Percentiles rank a stretch among this genome's conserved stretches.
Conservation (phyloP, 1,140 invertebrate genomes). For the Rhopalosiphum padi region DNA sequence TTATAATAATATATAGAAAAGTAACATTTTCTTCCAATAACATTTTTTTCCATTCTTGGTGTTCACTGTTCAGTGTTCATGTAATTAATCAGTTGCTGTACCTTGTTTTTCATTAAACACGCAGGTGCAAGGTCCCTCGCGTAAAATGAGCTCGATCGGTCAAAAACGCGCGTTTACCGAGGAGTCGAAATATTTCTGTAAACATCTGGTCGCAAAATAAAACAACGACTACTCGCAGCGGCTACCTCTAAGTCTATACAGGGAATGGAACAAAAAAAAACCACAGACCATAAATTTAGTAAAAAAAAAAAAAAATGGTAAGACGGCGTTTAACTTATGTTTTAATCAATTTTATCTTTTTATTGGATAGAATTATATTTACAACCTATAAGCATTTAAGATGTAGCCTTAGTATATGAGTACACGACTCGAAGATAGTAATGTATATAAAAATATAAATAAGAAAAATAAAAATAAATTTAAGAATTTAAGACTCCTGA, state of each 20-base stretch:
- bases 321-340: neutral
- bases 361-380: neutral
- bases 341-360: neutral
- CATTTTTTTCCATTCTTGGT: neutral
- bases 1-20: neutral
- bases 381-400: neutral
- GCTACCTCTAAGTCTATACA: neutral
- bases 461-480: neutral
- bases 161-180: conserved; percentile 38
- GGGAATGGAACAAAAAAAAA: neutral
- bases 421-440: neutral
- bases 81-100: conserved; percentile 36
- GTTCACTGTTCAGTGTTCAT: neutral
- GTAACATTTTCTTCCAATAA: neutral
- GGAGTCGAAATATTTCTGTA: conserved; percentile 51
- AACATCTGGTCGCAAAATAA: conserved; percentile 56
- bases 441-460: neutral
- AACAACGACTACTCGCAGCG: neutral
- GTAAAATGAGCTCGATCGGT: conserved; percentile 51
- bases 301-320: conserved; percentile 17
- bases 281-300: neutral
- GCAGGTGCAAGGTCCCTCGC: conserved; percentile 52
- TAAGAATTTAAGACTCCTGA: neutral
- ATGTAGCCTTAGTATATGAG: no score
- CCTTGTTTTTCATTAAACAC: conserved; percentile 41